Evolutionary conservation across 2,888 invertebrate species (phyloP).

Genomic region (Microctonus hyperodae): DNA sequence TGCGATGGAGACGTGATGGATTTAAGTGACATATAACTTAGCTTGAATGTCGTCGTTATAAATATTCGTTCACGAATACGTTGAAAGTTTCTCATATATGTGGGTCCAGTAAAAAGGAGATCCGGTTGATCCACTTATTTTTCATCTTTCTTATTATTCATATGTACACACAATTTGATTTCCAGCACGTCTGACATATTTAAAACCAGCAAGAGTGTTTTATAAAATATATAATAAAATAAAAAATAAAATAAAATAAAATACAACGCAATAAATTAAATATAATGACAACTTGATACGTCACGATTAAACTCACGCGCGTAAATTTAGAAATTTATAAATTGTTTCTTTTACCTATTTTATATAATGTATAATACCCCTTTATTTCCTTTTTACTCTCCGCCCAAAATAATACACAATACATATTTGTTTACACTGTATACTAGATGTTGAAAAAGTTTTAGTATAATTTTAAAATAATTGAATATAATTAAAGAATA

Average conservation of each 20-base stretch:
- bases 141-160: constrained; percentile 10
- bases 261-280: too few relatives aligned
- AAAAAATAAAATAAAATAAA: too few relatives aligned
- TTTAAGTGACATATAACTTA: not conserved
- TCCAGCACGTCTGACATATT: not conserved
- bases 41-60: not conserved
- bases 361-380: not conserved
- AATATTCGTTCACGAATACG: constrained; percentile 24
- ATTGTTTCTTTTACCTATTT: not conserved
- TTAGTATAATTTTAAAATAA: too few relatives aligned
- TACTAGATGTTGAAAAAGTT: too few relatives aligned
- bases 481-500: too few relatives aligned
- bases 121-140: constrained; percentile 47
- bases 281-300: not conserved
- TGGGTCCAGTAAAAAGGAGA: constrained; percentile 23
- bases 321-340: constrained; percentile 12
- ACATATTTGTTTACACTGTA: too few relatives aligned
- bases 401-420: too few relatives aligned
- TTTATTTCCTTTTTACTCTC: not conserved
- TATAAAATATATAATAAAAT: not conserved
- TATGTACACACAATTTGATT: not conserved
- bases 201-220: not conserved
- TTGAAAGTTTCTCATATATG: constrained; percentile 32
- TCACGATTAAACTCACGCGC: constrained; percentile 1
- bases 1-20: not conserved